These are phyloP conservation scores for Paraplagusia blochii DNA, from an alignment of 2,113 vertebrate species.

Conservation along the genomic window DNA sequence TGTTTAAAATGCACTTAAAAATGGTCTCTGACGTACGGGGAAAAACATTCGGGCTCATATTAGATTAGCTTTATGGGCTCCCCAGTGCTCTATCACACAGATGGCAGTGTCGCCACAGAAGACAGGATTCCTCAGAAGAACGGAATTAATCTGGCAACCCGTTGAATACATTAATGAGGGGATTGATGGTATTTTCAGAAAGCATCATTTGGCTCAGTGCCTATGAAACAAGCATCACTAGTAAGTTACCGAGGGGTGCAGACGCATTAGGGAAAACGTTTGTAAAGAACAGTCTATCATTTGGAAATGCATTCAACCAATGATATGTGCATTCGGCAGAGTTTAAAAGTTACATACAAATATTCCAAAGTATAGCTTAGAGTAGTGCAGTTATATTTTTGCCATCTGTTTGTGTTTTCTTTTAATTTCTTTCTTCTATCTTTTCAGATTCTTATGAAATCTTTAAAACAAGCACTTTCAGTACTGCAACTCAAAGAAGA, in stretches of 20 bases:
- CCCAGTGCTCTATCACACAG: slow-evolving; percentile 4
- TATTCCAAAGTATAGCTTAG: too few relatives aligned
- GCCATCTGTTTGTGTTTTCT: too few relatives aligned
- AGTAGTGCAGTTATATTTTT: too few relatives aligned
- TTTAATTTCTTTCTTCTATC: too few relatives aligned
- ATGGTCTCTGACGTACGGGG: not conserved
- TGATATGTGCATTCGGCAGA: too few relatives aligned
- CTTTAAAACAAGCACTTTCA: too few relatives aligned
- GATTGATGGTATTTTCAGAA: not conserved
- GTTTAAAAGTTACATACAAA: too few relatives aligned
- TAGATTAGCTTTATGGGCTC: not conserved
- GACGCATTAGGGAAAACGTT: not conserved
- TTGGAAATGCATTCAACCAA: not conserved
- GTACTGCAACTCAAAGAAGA: too few relatives aligned
- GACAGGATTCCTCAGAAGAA: slow-evolving; percentile 10
- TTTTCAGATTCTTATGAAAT: too few relatives aligned
- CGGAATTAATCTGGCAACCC: slow-evolving; percentile 12
- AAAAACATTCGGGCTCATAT: not conserved
- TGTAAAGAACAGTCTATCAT: not conserved
- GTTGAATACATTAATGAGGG: slow-evolving; percentile 2
- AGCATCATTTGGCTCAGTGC: slow-evolving; percentile 1
- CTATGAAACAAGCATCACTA: not conserved
- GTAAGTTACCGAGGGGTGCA: not conserved
- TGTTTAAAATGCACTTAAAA: not conserved
- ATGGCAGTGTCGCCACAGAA: slow-evolving; percentile 7